A percentile compares a stretch with the other conserved stretches of the same genome.
phyloP scores from a whole-genome alignment of 92 coral and sea anemone genomes.

The Phenganax marumi region DNA sequence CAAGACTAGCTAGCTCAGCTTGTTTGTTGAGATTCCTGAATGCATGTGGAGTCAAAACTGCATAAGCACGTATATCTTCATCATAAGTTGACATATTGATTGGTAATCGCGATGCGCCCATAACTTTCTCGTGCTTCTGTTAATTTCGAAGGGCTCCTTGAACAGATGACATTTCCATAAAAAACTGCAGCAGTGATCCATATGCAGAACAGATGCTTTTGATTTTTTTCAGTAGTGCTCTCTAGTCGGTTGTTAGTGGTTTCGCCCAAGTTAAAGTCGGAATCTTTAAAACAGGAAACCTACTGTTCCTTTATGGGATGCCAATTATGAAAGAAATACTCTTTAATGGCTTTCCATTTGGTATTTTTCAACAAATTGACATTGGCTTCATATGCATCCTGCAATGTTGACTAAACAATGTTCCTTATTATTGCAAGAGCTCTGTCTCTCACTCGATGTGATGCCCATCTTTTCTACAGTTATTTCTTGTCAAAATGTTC shows the following conservation, averaged over 20 bases:
- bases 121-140: slow-evolving; percentile 52
- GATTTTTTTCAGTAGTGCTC: slow-evolving; percentile 36
- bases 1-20: slow-evolving; percentile 27
- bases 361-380: slow-evolving; percentile 45
- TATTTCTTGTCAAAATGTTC: slow-evolving; percentile 60
- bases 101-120: slow-evolving; percentile 5
- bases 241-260: slow-evolving; percentile 63
- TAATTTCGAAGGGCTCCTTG: slow-evolving; percentile 46
- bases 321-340: slow-evolving; percentile 59
- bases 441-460: slow-evolving; percentile 52
- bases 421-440: slow-evolving; percentile 34
- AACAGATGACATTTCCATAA: slow-evolving; percentile 27
- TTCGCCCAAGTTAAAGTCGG: slow-evolving; percentile 54
- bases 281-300: slow-evolving; percentile 60
- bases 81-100: background rate
- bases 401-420: slow-evolving; percentile 34
- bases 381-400: slow-evolving; percentile 30
- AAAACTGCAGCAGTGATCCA: slow-evolving; percentile 49
- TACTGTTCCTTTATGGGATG: slow-evolving; percentile 61
- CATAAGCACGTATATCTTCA: slow-evolving; percentile 47
- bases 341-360: slow-evolving; percentile 46
- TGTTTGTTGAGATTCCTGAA: slow-evolving; percentile 40
- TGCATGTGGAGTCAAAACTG: slow-evolving; percentile 54
- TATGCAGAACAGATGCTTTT: slow-evolving; percentile 61
- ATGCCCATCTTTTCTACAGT: slow-evolving; percentile 58